A percentile compares a stretch with the other conserved stretches of the same genome.
Conservation (phyloP, 2,888 invertebrate genomes). For the Apodemia zela region DNA sequence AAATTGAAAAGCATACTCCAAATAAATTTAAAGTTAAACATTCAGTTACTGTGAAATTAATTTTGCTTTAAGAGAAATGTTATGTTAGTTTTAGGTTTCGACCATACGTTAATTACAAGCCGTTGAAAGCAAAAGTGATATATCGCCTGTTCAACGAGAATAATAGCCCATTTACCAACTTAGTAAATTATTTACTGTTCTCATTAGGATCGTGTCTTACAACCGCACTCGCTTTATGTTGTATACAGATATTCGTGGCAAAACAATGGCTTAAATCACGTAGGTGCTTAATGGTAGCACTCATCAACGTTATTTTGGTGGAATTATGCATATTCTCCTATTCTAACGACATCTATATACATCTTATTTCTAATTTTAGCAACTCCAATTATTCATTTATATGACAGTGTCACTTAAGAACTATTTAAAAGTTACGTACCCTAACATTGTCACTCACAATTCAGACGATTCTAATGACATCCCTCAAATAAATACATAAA, state of each 20-base stretch:
- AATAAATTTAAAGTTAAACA: not conserved
- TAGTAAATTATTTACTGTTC: conserved; percentile 22
- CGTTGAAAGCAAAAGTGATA: conserved; percentile 59
- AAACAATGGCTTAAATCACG: not conserved
- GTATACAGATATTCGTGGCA: not conserved
- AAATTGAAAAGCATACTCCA: not conserved
- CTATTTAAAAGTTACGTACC: too few species aligned
- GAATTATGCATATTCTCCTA: not conserved
- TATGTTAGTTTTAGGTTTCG: conserved; percentile 31
- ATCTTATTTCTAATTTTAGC: too few species aligned
- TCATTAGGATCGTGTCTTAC: conserved; percentile 12
- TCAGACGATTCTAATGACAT: too few species aligned
- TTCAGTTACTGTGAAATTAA: not conserved
- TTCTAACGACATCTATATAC: too few species aligned
- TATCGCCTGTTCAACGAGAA: conserved; percentile 60
- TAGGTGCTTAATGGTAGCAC: not conserved
- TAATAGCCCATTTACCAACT: conserved; percentile 55
- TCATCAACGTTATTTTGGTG: not conserved
- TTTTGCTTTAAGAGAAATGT: not conserved
- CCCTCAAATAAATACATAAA: too few species aligned
- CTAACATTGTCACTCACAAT: too few species aligned
- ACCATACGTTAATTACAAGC: conserved; percentile 53
- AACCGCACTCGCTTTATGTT: not conserved
- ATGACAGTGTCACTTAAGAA: too few species aligned
- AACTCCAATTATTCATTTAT: too few species aligned